Conservation (phyloP, 2,888 invertebrate genomes). For the Metellina segmentata region DNA sequence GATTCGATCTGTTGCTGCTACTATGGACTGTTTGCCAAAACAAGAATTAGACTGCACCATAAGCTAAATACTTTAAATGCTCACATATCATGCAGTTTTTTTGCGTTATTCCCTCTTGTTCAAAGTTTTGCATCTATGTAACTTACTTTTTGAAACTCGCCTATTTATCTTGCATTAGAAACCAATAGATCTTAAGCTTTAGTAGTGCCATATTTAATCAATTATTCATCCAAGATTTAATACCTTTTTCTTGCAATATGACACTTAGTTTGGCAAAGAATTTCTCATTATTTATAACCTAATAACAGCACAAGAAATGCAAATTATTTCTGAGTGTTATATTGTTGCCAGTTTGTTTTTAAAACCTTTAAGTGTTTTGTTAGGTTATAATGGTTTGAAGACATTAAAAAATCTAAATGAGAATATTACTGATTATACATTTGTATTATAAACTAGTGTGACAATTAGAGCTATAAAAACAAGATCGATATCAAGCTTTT, state of each 20-base stretch:
- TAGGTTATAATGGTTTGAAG: no score
- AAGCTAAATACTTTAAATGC: slow-evolving; percentile 66
- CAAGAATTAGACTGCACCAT: slow-evolving; percentile 77
- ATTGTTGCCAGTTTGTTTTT: no score
- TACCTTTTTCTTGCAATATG: no score
- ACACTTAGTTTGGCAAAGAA: no score
- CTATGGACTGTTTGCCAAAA: slow-evolving; percentile 77
- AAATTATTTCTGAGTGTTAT: background rate
- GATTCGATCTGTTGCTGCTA: slow-evolving; percentile 83
- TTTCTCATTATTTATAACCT: background rate
- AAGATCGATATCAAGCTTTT: no score
- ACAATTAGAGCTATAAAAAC: no score
- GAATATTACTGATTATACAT: no score
- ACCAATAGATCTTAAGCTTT: background rate
- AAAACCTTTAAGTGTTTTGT: no score
- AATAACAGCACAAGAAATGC: background rate
- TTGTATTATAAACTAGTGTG: no score
- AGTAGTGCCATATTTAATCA: background rate
- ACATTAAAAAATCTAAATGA: no score
- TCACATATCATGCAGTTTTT: background rate
- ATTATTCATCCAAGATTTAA: background rate
- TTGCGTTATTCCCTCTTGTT: background rate
- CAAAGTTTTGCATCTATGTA: background rate
- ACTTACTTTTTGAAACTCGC: background rate
- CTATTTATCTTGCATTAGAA: background rate